A percentile compares a stretch with the other conserved stretches of the same genome.
Conservation (phyloP, 1,140 invertebrate genomes). For the Pseudachorutes palmiensis region DNA sequence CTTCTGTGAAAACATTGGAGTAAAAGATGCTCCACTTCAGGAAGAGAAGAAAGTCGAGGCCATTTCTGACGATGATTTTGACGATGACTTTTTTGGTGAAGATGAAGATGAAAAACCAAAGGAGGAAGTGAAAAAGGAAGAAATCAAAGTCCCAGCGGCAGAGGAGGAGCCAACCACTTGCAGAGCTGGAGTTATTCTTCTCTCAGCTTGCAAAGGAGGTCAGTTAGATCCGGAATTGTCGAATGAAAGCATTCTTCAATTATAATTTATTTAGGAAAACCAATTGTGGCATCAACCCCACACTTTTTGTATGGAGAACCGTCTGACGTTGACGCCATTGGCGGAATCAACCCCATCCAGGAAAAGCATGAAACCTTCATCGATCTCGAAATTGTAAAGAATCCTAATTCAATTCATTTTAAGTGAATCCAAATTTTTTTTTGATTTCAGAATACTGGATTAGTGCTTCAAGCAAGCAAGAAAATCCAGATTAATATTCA, state of each 20-base stretch:
- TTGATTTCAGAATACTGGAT: slow-evolving; percentile 45
- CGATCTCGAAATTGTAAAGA: slow-evolving; percentile 64
- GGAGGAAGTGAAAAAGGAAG: neutral
- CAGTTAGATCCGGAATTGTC: neutral
- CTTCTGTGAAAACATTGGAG: slow-evolving; percentile 50
- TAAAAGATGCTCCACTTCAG: slow-evolving; percentile 34
- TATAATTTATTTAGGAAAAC: slow-evolving; percentile 45
- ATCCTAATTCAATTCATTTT: neutral
- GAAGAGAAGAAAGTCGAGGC: neutral
- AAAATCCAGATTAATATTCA: slow-evolving; percentile 50
- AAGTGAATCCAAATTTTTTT: neutral
- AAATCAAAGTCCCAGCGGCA: slow-evolving; percentile 41
- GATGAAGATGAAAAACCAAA: neutral
- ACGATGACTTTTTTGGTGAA: neutral
- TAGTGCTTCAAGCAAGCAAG: slow-evolving; percentile 46
- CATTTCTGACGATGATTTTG: neutral
- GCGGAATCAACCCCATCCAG: slow-evolving; percentile 60
- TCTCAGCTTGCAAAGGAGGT: slow-evolving; percentile 50
- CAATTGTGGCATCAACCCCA: slow-evolving; percentile 63
- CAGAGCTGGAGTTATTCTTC: slow-evolving; percentile 60
- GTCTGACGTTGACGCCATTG: slow-evolving; percentile 49
- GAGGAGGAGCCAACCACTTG: slow-evolving; percentile 50
- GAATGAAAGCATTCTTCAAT: neutral
- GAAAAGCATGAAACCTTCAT: slow-evolving; percentile 62
- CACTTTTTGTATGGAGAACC: slow-evolving; percentile 57